phyloP scores from a whole-genome alignment of 2,113 vertebrate genomes.

The Oceanites oceanicus region DNA sequence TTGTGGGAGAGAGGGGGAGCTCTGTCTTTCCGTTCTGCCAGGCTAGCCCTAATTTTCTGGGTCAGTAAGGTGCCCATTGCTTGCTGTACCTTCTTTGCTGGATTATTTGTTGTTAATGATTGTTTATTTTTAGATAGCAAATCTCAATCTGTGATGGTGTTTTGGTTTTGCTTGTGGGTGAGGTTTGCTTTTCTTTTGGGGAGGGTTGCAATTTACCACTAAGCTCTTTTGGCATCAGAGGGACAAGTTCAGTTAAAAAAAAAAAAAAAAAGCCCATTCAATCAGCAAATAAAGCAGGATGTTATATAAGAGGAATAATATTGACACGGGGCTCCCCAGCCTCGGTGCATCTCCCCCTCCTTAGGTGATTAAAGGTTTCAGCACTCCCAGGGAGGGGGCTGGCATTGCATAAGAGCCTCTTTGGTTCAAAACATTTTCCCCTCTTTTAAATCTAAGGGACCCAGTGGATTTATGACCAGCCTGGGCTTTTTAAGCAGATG shows the following conservation, averaged over 20 bases:
- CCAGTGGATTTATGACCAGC: constrained; percentile 21
- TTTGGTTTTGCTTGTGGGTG: neutral
- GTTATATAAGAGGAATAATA: constrained; percentile 65
- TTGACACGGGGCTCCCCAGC: constrained; percentile 10
- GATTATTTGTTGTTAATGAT: constrained; percentile 29
- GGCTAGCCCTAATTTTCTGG: neutral
- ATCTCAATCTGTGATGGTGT: constrained; percentile 37
- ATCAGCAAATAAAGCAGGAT: constrained; percentile 34
- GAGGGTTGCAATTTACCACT: constrained; percentile 24
- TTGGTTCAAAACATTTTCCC: constrained; percentile 35
- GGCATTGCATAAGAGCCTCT: constrained; percentile 52
- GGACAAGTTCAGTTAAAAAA: neutral
- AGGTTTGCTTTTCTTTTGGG: constrained; percentile 28
- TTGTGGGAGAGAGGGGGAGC: neutral
- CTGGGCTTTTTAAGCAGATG: constrained; percentile 35
- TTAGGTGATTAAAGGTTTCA: constrained; percentile 72
- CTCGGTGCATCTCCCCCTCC: neutral
- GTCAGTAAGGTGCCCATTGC: neutral
- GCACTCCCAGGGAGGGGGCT: constrained; percentile 21
- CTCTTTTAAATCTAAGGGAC: constrained; percentile 51
- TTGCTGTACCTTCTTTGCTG: neutral
- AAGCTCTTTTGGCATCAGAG: constrained; percentile 48
- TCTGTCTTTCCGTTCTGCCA: neutral
- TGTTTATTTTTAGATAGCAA: constrained; percentile 66
- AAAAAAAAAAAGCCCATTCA: neutral